Percentiles rank a stretch among this genome's conserved stretches.
Conservation (phyloP, 2,888 invertebrate genomes). For the Melinaea marsaeus region DNA sequence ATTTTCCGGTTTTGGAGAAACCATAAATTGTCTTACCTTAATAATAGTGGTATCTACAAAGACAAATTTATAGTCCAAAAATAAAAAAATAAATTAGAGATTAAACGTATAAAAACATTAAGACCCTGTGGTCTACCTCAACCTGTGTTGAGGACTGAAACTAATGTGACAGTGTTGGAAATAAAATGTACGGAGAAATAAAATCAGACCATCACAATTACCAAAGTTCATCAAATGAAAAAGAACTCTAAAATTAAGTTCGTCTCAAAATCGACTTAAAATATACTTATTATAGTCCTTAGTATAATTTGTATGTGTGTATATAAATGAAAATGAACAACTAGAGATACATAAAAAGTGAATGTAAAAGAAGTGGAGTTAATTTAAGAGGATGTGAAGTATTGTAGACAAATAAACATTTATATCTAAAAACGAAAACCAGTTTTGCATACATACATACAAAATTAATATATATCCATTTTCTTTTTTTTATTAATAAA, state of each 20-base stretch:
- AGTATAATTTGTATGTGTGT: slow-evolving; percentile 7
- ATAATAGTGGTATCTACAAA: background rate
- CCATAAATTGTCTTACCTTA: too few relatives aligned
- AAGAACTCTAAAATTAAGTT: slow-evolving; percentile 1
- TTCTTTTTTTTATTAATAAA: too few relatives aligned
- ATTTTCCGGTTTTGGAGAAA: too few relatives aligned
- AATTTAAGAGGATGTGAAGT: slow-evolving; percentile 14
- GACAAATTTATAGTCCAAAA: slow-evolving; percentile 9
- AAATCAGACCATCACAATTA: slow-evolving; percentile 44
- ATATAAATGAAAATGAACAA: slow-evolving; percentile 28
- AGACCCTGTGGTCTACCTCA: too few relatives aligned
- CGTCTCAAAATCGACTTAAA: slow-evolving; percentile 4
- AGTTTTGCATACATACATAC: too few relatives aligned
- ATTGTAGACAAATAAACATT: too few relatives aligned
- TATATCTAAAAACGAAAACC: too few relatives aligned
- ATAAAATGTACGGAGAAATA: slow-evolving; percentile 25
- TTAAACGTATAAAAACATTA: slow-evolving; percentile 26
- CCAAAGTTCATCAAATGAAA: slow-evolving; percentile 34
- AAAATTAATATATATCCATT: too few relatives aligned
- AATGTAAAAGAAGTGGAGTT: slow-evolving; percentile 25
- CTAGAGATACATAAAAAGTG: slow-evolving; percentile 18
- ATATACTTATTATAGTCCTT: background rate
- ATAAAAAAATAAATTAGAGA: slow-evolving; percentile 21
- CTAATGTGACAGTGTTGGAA: slow-evolving; percentile 33
- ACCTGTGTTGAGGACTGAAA: slow-evolving; percentile 29